phyloP scores from a whole-genome alignment of 2,113 vertebrate genomes.

The Peucedramus taeniatus region DNA sequence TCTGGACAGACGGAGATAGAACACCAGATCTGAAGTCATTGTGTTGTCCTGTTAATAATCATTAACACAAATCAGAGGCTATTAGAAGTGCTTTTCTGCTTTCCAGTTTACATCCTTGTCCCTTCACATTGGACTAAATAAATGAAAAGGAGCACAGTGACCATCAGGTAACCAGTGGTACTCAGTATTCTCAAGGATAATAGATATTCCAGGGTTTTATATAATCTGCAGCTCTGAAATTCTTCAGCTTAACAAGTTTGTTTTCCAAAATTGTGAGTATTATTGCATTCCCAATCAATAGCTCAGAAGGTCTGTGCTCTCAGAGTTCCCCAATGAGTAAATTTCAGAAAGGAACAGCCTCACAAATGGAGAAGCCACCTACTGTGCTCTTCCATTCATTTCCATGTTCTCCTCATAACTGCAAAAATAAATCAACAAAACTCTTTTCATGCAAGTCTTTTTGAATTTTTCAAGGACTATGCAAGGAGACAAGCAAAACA shows the following conservation, averaged over 20 bases:
- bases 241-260: background rate
- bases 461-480: background rate
- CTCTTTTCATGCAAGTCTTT: background rate
- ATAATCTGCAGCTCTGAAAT: background rate
- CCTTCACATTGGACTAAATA: background rate
- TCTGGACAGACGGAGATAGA: background rate
- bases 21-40: background rate
- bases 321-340: background rate
- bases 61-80: background rate
- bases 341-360: background rate
- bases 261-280: background rate
- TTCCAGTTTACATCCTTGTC: background rate
- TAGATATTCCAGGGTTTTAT: background rate
- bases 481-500: background rate
- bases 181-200: background rate
- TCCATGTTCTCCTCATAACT: background rate
- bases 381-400: background rate
- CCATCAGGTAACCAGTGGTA: background rate
- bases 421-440: background rate
- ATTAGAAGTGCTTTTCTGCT: background rate
- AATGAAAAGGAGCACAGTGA: background rate
- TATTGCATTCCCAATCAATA: background rate
- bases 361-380: background rate
- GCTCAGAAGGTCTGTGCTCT: background rate
- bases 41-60: background rate